These are phyloP conservation scores for Protobothrops mucrosquamatus DNA, from an alignment of 2,113 vertebrate species.

Conservation along the genomic window DNA sequence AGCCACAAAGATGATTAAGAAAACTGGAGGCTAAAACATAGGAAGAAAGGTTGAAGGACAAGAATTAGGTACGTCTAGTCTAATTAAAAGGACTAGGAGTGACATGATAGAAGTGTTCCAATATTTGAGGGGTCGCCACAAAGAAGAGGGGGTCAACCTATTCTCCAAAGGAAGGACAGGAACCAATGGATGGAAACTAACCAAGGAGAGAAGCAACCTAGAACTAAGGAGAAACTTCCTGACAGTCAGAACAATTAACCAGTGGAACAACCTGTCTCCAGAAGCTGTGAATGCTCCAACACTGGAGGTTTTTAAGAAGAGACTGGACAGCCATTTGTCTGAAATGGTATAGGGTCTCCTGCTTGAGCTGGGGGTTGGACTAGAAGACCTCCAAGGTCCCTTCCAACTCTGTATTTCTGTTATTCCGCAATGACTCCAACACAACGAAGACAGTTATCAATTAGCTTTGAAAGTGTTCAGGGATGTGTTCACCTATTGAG, in stretches of 20 bases:
- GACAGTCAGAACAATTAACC: too few relatives aligned
- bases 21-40: not conserved
- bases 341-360: too few relatives aligned
- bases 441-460: not conserved
- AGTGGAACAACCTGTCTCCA: too few relatives aligned
- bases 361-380: not conserved
- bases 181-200: too few relatives aligned
- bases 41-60: not conserved
- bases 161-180: too few relatives aligned
- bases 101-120: not conserved
- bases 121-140: accelerated
- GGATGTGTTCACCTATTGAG: not conserved
- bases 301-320: too few relatives aligned
- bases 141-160: not conserved
- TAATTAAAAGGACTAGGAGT: not conserved
- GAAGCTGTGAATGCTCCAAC: too few relatives aligned
- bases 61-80: not conserved
- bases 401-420: not conserved
- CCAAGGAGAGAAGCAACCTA: too few relatives aligned
- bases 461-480: not conserved
- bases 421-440: not conserved
- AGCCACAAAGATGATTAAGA: not conserved
- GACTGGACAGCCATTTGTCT: too few relatives aligned
- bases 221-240: too few relatives aligned
- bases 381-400: not conserved